Conservation (phyloP, 2,888 invertebrate species). For the Drosophila hawaiiensis region DNA sequence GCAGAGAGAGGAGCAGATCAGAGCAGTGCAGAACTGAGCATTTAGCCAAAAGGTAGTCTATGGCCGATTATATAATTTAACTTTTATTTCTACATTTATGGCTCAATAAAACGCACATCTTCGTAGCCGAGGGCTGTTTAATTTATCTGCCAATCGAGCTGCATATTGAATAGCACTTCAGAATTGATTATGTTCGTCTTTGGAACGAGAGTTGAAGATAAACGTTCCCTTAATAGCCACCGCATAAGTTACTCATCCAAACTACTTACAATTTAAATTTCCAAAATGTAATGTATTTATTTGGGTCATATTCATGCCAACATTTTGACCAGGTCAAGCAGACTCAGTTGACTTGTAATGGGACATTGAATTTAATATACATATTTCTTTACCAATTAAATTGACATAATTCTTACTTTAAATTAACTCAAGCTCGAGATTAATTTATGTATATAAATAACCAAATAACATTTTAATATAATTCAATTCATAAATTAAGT, state of each 20-base stretch:
- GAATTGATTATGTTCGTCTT: constrained; percentile 48
- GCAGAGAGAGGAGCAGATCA: neutral
- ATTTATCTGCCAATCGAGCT: constrained; percentile 57
- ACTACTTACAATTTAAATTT: constrained; percentile 14
- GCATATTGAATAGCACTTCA: constrained; percentile 57
- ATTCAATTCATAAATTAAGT: neutral
- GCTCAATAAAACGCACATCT: constrained; percentile 70
- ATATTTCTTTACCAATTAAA: constrained; percentile 19
- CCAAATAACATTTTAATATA: neutral
- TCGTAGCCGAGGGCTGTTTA: constrained; percentile 37
- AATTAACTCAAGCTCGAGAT: constrained; percentile 7
- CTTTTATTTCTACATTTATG: constrained; percentile 76
- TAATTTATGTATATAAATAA: neutral
- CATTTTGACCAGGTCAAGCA: neutral
- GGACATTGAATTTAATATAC: constrained; percentile 11
- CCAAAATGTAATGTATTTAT: constrained; percentile 14
- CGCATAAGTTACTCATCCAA: constrained; percentile 10
- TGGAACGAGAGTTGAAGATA: constrained; percentile 37
- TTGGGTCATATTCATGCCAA: constrained; percentile 7
- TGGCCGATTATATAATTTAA: constrained; percentile 68
- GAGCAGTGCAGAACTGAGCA: neutral
- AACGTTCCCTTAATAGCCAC: constrained; percentile 61
- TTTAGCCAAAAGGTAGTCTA: constrained; percentile 57
- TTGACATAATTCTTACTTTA: constrained; percentile 28
- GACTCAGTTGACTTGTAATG: neutral